phyloP scores from a whole-genome alignment of 1,140 invertebrate genomes.

The Panagrolaimus sp. region DNA sequence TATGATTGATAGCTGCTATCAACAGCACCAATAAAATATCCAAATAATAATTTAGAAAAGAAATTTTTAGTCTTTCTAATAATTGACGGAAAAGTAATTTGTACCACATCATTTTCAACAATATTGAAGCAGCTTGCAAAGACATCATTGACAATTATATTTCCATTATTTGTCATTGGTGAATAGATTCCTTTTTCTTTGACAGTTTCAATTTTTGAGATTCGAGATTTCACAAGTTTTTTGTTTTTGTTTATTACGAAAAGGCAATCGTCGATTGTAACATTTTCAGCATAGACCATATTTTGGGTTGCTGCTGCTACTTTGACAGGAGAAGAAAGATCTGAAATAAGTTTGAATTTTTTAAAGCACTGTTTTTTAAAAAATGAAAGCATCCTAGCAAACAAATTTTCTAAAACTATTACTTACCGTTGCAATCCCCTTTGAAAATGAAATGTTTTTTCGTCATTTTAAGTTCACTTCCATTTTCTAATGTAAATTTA shows the following conservation, averaged over 20 bases:
- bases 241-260: constrained; percentile 20
- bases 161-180: constrained; percentile 32
- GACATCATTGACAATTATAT: constrained; percentile 34
- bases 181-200: constrained; percentile 32
- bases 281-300: constrained; percentile 35
- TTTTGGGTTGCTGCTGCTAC: background rate
- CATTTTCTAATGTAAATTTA: constrained; percentile 30
- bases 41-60: background rate
- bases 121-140: constrained; percentile 38
- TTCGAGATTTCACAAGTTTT: constrained; percentile 14
- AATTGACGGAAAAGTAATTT: constrained; percentile 23
- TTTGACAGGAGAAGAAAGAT: background rate
- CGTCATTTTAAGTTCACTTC: constrained; percentile 35
- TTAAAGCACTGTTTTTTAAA: too few relatives aligned
- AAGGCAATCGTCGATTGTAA: constrained; percentile 36
- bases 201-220: constrained; percentile 12
- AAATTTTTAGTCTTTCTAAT: background rate
- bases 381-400: too few relatives aligned
- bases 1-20: too few relatives aligned
- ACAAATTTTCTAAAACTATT: too few relatives aligned
- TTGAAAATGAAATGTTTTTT: constrained; percentile 40
- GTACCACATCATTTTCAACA: constrained; percentile 23
- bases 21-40: too few relatives aligned
- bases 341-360: too few relatives aligned
- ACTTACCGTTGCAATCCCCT: too few relatives aligned